Conservation (phyloP, 2,113 vertebrate genomes). For the Peromyscus polionotus region DNA sequence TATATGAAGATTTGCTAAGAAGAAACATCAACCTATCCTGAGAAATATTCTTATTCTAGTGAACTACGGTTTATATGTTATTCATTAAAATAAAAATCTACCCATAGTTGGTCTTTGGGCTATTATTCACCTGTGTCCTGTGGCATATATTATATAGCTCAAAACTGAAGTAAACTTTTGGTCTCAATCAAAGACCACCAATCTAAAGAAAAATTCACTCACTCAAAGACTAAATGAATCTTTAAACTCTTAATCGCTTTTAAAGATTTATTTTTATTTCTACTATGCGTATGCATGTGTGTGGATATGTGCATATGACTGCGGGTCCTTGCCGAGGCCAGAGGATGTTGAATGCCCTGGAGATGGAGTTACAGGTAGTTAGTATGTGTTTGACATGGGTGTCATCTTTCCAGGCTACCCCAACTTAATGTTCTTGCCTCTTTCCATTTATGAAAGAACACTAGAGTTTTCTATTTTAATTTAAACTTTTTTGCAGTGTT, state of each 20-base stretch:
- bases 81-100: conserved; percentile 61
- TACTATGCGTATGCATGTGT: not conserved
- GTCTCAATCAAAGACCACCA: not conserved
- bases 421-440: not conserved
- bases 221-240: conserved; percentile 3
- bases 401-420: not conserved
- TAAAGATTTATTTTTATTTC: not conserved
- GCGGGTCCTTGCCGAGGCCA: not conserved
- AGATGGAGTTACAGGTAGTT: not conserved
- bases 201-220: conserved; percentile 36
- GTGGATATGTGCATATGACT: not conserved
- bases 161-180: conserved; percentile 53
- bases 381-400: not conserved
- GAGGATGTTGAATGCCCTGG: not conserved
- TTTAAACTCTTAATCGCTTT: not conserved
- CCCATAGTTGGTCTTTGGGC: conserved; percentile 18
- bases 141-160: conserved; percentile 40
- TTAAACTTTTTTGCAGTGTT: not conserved
- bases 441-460: conserved; percentile 56
- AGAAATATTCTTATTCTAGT: conserved; percentile 53
- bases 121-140: conserved; percentile 40
- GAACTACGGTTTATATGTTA: conserved; percentile 23
- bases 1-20: conserved; percentile 44
- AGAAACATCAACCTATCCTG: not conserved
- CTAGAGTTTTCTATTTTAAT: conserved; percentile 42